A percentile compares a stretch with the other conserved stretches of the same genome.
These are phyloP conservation scores for Pediacus dermestoides DNA, from an alignment of 2,888 invertebrate species.

Conservation along the genomic window DNA sequence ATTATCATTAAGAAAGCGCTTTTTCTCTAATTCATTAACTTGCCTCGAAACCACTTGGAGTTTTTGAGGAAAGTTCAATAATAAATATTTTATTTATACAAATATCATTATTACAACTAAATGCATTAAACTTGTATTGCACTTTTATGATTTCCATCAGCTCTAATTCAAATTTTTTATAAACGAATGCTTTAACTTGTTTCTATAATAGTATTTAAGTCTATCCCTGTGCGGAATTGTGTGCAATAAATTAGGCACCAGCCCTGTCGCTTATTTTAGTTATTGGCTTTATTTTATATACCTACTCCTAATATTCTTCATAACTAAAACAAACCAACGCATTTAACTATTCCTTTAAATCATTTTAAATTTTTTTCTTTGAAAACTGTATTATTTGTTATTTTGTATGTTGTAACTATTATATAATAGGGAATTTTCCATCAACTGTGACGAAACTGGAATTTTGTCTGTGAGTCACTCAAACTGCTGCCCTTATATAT, in stretches of 20 bases:
- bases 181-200: slow-evolving; percentile 9
- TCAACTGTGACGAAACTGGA: background rate
- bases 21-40: no score
- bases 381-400: slow-evolving; percentile 22
- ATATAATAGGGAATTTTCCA: slow-evolving; percentile 16
- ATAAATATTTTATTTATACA: no score
- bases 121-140: no score
- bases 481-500: slow-evolving; percentile 37
- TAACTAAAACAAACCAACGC: slow-evolving; percentile 15
- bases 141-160: no score
- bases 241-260: slow-evolving; percentile 42
- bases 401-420: slow-evolving; percentile 24
- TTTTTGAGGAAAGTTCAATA: no score
- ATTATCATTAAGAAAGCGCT: no score
- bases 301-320: slow-evolving; percentile 13
- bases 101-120: no score
- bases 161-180: slow-evolving; percentile 5
- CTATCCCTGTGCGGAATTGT: slow-evolving; percentile 39
- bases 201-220: slow-evolving; percentile 14
- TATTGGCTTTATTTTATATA: slow-evolving; percentile 33
- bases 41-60: no score
- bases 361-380: slow-evolving; percentile 15
- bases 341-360: slow-evolving; percentile 17
- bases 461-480: slow-evolving; percentile 12
- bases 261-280: slow-evolving; percentile 29